Evolutionary conservation across 2,113 vertebrate species (phyloP).

Genomic region (Pollimyrus isidori): DNA sequence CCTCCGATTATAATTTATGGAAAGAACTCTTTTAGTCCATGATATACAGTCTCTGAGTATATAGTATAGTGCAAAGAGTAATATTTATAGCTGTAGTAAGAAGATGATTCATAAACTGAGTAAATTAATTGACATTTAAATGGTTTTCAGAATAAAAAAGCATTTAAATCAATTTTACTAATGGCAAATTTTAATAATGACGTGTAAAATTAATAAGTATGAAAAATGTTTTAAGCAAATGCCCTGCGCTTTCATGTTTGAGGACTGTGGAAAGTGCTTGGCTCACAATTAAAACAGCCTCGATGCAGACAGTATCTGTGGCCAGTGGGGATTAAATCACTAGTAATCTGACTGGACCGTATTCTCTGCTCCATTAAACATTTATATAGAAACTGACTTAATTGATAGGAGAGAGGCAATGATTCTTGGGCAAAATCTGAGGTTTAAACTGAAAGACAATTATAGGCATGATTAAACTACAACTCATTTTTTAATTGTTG

Average conservation of each 20-base stretch:
- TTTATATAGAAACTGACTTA: background rate
- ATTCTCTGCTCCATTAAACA: constrained; percentile 1
- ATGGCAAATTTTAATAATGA: background rate
- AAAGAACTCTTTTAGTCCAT: background rate
- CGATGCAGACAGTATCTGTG: background rate
- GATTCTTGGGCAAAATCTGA: background rate
- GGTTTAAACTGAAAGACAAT: background rate
- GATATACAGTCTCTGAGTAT: background rate
- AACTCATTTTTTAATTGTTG: background rate
- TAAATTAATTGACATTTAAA: background rate
- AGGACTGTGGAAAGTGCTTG: background rate
- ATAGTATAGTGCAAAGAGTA: background rate
- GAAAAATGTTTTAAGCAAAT: background rate
- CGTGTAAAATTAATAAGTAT: background rate
- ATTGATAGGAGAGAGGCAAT: background rate
- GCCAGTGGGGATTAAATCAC: background rate
- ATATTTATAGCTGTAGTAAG: background rate
- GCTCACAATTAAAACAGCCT: background rate
- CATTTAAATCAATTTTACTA: constrained; percentile 7
- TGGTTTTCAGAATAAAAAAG: background rate
- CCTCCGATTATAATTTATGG: background rate
- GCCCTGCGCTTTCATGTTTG: background rate
- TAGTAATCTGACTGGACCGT: background rate
- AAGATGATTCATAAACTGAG: background rate
- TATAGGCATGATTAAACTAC: background rate